Conservation (phyloP, 2,797 vertebrate species). For the Anas flavirostris region DNA sequence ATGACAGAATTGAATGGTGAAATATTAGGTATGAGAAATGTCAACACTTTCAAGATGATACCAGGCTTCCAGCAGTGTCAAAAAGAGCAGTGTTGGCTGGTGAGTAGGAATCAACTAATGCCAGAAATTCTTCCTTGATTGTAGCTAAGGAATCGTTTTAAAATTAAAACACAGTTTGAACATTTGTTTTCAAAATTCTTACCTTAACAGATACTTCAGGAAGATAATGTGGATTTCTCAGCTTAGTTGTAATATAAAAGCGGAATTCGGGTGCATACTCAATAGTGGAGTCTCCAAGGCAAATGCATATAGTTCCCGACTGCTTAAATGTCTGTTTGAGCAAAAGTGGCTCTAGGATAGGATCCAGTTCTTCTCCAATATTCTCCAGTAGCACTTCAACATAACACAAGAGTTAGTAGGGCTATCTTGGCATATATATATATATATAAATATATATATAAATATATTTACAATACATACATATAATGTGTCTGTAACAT, state of each 20-base stretch:
- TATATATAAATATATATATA: too few species aligned
- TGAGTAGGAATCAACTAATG: not conserved
- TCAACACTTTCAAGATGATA: not conserved
- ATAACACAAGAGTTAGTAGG: not conserved
- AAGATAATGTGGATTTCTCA: slow-evolving; percentile 91
- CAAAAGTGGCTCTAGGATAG: slow-evolving; percentile 89
- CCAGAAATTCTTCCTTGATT: not conserved
- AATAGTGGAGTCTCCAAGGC: slow-evolving; percentile 87
- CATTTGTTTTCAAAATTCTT: slow-evolving; percentile 6
- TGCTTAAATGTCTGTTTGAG: slow-evolving; percentile 93
- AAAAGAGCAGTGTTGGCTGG: not conserved
- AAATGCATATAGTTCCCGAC: slow-evolving; percentile 85
- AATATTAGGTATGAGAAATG: not conserved
- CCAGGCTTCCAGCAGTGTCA: not conserved
- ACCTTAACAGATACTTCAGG: slow-evolving; percentile 91
- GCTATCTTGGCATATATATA: not conserved
- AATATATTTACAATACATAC: not conserved
- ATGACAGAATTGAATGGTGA: not conserved
- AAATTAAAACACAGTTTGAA: not conserved
- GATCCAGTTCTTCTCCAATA: slow-evolving; percentile 89
- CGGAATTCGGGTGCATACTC: slow-evolving; percentile 89
- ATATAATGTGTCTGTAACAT: not conserved
- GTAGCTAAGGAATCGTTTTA: not conserved
- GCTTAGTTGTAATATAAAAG: slow-evolving; percentile 92
- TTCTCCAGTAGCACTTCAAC: slow-evolving; percentile 88